These are phyloP conservation scores for Drosophila novamexicana DNA, from an alignment of 1,140 invertebrate genomes.

Conservation along the genomic window DNA sequence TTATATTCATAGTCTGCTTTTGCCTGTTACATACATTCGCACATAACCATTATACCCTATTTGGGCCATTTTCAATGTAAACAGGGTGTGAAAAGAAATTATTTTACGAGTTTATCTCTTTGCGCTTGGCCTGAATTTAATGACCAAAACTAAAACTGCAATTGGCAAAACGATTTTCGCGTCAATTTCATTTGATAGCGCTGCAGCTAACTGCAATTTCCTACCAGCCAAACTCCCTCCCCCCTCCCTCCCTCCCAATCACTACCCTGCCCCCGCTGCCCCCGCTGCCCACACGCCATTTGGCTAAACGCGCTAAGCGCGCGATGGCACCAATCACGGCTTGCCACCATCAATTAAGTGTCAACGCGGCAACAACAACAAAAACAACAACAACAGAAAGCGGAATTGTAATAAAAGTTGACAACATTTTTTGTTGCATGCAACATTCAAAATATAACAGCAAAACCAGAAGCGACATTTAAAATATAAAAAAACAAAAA, in stretches of 20 bases:
- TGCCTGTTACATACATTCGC: too few relatives aligned
- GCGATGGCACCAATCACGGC: conserved; percentile 77
- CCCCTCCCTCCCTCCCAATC: not conserved
- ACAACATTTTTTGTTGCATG: conserved; percentile 78
- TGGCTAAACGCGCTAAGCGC: conserved; percentile 41
- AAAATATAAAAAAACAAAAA: conserved; percentile 20
- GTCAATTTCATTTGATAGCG: conserved; percentile 77
- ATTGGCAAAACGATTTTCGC: conserved; percentile 80
- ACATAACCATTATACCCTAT: too few relatives aligned
- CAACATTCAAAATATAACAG: conserved; percentile 38
- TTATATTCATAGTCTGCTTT: too few relatives aligned
- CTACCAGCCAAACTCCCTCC: not conserved
- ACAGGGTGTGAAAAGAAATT: not conserved
- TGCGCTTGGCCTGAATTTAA: conserved; percentile 51
- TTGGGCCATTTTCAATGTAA: too few relatives aligned
- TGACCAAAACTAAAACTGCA: conserved; percentile 71
- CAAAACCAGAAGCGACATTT: conserved; percentile 21
- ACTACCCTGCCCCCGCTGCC: not conserved
- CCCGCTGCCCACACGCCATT: not conserved
- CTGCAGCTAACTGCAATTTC: conserved; percentile 28
- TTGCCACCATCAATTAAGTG: conserved; percentile 81
- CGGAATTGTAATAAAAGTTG: conserved; percentile 74
- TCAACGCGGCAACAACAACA: conserved; percentile 64
- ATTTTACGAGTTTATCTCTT: conserved; percentile 32
- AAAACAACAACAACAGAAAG: conserved; percentile 33